Percentiles rank a stretch among this genome's conserved stretches.
These are phyloP conservation scores for Thripadectes ignobilis DNA, from an alignment of 2,797 vertebrate species.

Conservation along the genomic window DNA sequence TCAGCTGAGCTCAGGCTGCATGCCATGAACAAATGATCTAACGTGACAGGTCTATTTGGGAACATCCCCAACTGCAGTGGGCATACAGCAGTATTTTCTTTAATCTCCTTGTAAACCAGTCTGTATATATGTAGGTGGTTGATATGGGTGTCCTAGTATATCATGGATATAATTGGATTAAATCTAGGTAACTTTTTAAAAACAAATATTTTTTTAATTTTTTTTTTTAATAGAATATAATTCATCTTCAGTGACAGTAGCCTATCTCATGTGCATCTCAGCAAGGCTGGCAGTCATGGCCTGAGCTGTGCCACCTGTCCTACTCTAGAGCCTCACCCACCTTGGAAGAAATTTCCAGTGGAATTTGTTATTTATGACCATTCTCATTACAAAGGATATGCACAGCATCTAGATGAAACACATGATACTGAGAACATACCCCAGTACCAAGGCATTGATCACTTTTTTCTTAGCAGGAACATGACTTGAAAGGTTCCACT, in stretches of 20 bases:
- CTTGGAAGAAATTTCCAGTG: neutral
- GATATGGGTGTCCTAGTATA: neutral
- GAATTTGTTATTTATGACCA: neutral
- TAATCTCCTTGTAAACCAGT: neutral
- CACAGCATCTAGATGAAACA: neutral
- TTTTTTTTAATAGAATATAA: too few relatives aligned
- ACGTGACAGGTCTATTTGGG: neutral
- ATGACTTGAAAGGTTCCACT: neutral
- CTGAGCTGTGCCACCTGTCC: neutral
- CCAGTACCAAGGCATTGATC: rapidly evolving
- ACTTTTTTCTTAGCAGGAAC: neutral
- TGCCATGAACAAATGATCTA: rapidly evolving
- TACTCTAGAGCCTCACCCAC: neutral
- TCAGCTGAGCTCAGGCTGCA: neutral
- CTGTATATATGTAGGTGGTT: neutral
- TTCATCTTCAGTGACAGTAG: too few relatives aligned
- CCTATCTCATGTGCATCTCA: neutral
- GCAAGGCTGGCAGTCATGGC: neutral
- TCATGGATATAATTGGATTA: neutral
- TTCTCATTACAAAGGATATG: neutral
- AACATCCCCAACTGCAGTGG: neutral
- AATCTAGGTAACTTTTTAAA: neutral
- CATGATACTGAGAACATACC: neutral
- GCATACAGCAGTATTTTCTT: neutral
- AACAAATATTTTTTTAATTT: too few relatives aligned